Base-by-base conservation (phyloP, 2,113 vertebrate species). In the Pterophyllum scalare region DNA sequence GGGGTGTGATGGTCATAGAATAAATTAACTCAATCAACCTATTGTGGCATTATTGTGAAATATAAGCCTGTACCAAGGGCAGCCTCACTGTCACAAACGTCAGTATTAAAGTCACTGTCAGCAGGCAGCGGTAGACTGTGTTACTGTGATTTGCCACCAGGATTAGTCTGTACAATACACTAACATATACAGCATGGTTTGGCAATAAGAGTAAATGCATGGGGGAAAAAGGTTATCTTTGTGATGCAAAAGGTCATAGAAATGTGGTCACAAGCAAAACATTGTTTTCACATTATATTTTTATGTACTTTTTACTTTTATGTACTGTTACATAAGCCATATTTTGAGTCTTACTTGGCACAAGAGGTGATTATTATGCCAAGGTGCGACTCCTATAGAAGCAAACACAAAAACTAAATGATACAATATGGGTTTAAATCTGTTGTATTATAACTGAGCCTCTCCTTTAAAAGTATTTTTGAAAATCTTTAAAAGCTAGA, bases 151-250 rank as follows among this genome's bases (percentile, higher is more conserved):
- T 20, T 20, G 19, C 52, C 19, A 54, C 52, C 3, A 54, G 7
- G 24, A 70, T 49, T 49, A 22, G 15, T 28, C 9, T 49, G 28
- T 19, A 70, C 40, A 49, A 70, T 24, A 49, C 3, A 0, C 0
- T 70, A 12, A 49, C 14, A 24, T 49, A 19, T 49, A 12, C 40
- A 49, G 0, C 26, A 28, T 70, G 40, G 24, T 38, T 38, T 9
- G 5, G 0, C 6, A 12, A 40, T 67, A 28, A 72, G 10, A 20
- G 17, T 3, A 1, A 26, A 52, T 52, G 65, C 22, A 72, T 5
- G 10, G 17, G 65, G 26, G 28, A 52, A 72, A 22, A 52, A 52
- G 24, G 43, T 70, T 70, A 8, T 52, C 43, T 31, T 17, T 0
- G 7, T 46, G 0, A 72, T 52, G 43, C 10, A 70, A 70, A 70